phyloP scores from a whole-genome alignment of 1,140 invertebrate species.

The Drosophila nasuta region DNA sequence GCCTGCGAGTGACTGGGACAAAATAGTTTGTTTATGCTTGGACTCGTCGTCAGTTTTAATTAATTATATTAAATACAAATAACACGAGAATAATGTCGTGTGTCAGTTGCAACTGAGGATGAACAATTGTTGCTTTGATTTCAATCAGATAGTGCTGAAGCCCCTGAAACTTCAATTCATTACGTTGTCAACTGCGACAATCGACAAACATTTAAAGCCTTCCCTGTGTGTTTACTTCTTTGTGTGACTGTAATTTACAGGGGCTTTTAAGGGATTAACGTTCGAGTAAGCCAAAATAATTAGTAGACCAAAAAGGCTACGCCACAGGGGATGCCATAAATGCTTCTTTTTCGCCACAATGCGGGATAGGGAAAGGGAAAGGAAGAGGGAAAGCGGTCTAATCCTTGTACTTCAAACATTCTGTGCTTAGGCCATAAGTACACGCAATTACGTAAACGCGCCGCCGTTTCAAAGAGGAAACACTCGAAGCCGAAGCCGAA shows the following conservation, averaged over 20 bases:
- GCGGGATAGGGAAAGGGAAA: background rate
- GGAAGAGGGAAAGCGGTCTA: background rate
- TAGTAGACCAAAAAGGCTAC: slow-evolving; percentile 52
- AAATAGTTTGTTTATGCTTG: slow-evolving; percentile 53
- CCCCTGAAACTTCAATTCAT: background rate
- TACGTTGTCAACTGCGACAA: background rate
- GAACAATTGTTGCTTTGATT: background rate
- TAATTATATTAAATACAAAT: slow-evolving; percentile 11
- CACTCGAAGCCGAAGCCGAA: slow-evolving; percentile 17
- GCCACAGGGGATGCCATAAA: slow-evolving; percentile 11
- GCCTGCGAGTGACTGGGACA: slow-evolving; percentile 17
- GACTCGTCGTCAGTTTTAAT: slow-evolving; percentile 9
- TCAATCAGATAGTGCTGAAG: background rate
- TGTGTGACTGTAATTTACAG: slow-evolving; percentile 42
- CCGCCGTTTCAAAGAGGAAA: slow-evolving; percentile 44
- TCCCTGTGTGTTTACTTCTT: slow-evolving; percentile 2
- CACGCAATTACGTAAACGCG: slow-evolving; percentile 36
- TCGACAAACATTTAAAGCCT: background rate
- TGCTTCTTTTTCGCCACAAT: slow-evolving; percentile 15
- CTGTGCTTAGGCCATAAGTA: slow-evolving; percentile 8
- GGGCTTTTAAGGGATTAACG: slow-evolving; percentile 60
- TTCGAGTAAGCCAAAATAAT: slow-evolving; percentile 72
- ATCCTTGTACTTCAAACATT: slow-evolving; percentile 22
- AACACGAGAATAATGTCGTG: background rate
- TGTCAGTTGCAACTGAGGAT: background rate